Percentiles rank a stretch among this genome's conserved stretches.
phyloP scores from a whole-genome alignment of 2,888 invertebrate species.

The Herminia tarsipennalis region DNA sequence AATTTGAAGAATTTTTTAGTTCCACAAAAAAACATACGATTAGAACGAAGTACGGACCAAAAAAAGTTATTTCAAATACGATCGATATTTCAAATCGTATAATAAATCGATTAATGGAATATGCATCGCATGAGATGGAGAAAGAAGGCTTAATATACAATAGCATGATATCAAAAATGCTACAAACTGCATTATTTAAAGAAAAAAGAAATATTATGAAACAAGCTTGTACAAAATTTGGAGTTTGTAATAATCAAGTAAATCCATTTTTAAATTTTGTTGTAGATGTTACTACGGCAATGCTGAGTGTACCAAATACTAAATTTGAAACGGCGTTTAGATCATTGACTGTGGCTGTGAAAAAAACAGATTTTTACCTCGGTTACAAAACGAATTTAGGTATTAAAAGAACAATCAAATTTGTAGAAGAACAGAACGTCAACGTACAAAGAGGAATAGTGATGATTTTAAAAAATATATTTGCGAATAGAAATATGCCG shows the following conservation, averaged over 20 bases:
- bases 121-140: slow-evolving; percentile 43
- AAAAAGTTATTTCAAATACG: slow-evolving; percentile 61
- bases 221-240: slow-evolving; percentile 53
- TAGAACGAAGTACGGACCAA: slow-evolving; percentile 53
- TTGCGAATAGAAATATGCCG: slow-evolving; percentile 48
- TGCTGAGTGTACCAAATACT: slow-evolving; percentile 38
- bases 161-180: slow-evolving; percentile 6
- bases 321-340: slow-evolving; percentile 46
- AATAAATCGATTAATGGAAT: slow-evolving; percentile 49
- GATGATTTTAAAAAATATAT: slow-evolving; percentile 37
- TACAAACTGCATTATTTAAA: slow-evolving; percentile 47
- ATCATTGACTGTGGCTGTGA: slow-evolving; percentile 51
- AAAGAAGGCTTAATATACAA: slow-evolving; percentile 24
- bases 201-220: slow-evolving; percentile 42
- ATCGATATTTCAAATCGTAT: slow-evolving; percentile 58
- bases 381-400: neutral
- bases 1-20: slow-evolving; percentile 53
- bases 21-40: slow-evolving; percentile 51
- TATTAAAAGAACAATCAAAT: neutral
- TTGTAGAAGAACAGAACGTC: slow-evolving; percentile 19
- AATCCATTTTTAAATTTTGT: slow-evolving; percentile 49
- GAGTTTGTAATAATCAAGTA: slow-evolving; percentile 46
- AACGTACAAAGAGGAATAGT: slow-evolving; percentile 23
- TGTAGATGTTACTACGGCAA: slow-evolving; percentile 34
- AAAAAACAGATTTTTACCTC: slow-evolving; percentile 39